These are phyloP conservation scores for Gavia stellata DNA, from an alignment of 2,113 vertebrate species.

Conservation along the genomic window DNA sequence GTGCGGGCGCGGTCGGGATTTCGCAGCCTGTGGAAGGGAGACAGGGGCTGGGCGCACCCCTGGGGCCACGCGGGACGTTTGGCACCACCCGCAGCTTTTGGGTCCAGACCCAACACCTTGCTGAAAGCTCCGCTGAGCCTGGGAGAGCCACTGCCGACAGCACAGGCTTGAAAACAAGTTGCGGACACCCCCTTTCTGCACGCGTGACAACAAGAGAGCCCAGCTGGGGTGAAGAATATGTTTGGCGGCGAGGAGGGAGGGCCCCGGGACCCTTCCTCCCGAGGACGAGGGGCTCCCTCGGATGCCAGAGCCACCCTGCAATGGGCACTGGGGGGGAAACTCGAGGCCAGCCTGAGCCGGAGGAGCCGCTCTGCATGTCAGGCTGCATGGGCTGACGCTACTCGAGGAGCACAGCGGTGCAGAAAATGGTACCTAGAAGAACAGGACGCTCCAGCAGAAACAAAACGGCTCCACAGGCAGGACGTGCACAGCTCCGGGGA, in stretches of 20 bases:
- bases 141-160: background rate
- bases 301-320: background rate
- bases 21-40: background rate
- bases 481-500: background rate
- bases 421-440: background rate
- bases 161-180: background rate
- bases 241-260: background rate
- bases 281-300: background rate
- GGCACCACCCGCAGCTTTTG: background rate
- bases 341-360: fast-evolving
- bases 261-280: background rate
- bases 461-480: background rate
- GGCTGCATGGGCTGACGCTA: background rate
- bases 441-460: background rate
- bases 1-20: fast-evolving
- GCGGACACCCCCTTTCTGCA: background rate
- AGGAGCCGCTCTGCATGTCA: background rate
- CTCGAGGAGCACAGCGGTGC: background rate
- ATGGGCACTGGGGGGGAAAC: background rate
- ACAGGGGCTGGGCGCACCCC: background rate
- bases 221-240: background rate
- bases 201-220: background rate
- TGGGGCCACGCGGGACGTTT: background rate
- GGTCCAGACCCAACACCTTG: background rate
- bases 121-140: background rate